Evolutionary conservation across 2,888 invertebrate genomes (phyloP), one percentile per base, ranked within the genome.

Genomic region (Sphecodes monilicornis): DNA sequence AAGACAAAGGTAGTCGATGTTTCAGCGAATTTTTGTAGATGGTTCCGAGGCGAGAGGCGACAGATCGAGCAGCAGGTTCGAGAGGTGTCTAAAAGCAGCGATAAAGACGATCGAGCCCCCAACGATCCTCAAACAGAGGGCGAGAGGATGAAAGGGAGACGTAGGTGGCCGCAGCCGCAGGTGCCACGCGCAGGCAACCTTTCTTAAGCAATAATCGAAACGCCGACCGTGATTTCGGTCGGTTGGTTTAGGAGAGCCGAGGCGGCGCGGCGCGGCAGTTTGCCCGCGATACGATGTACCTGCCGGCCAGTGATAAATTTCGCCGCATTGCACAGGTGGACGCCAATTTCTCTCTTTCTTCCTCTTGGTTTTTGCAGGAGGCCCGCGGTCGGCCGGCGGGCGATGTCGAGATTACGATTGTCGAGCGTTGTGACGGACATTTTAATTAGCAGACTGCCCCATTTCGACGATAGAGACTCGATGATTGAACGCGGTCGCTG

Each of bases 261-360:
- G 29, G 16, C 46, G 69, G 78, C n/a, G 16, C 46, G 69, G 78
- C n/a, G n/a, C n/a, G n/a, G n/a, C n/a, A n/a, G n/a, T 83, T 86
- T 82, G 76, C 78, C 75, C 68, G 82, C 81, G 87, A 87, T 80
- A 87, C 80, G 70, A 76, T 81, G 78, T 85, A 86, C 86, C 86
- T 86, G 66, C 75, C 71, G 60, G 57, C 66, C 80, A 60, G 50
- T 86, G 86, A 86, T 86, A 86, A 86, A 86, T 86, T 86, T 76
- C 86, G 22, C 50, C 41, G 29, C 60, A 43, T 26, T 22, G 64
- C 60, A 85, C 86, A 86, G 86, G 86, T 86, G 86, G 72, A 83
- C 72, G 72, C 68, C 76, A 50, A 60, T 72, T 57, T 84, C 60
- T 68, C 4, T 46, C 36, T 32, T 66, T 72, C n/a, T 13, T 46